Conservation (phyloP, 1,140 invertebrate genomes). For the Tetramorium simillimum region DNA sequence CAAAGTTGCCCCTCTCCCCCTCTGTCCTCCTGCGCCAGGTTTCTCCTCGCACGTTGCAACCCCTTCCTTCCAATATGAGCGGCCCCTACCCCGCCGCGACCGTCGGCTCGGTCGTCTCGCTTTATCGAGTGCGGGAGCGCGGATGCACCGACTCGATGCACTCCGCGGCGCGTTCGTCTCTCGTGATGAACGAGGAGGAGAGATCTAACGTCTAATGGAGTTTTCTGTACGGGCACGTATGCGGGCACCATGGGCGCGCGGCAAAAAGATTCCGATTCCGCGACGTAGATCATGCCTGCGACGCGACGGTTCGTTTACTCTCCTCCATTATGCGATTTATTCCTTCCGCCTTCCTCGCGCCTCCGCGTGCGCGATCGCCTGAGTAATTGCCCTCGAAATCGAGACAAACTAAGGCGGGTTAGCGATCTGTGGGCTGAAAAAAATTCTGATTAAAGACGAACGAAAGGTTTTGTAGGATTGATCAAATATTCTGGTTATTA, state of each 20-base stretch:
- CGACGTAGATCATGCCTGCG: constrained; percentile 55
- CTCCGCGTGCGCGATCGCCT: constrained; percentile 29
- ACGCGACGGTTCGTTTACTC: constrained; percentile 61
- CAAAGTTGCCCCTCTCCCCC: constrained; percentile 58
- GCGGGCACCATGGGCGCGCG: constrained; percentile 48
- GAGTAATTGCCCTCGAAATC: constrained; percentile 46
- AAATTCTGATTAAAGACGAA: no score
- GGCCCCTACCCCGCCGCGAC: constrained; percentile 20
- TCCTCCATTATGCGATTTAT: constrained; percentile 58
- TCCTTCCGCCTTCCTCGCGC: constrained; percentile 50
- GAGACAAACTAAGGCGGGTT: not conserved
- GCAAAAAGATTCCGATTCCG: constrained; percentile 54
- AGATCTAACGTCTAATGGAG: constrained; percentile 71
- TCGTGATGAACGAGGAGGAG: constrained; percentile 36
- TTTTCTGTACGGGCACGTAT: constrained; percentile 60
- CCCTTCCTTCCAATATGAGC: constrained; percentile 43
- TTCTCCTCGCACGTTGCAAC: constrained; percentile 52
- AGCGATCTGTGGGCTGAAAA: not conserved
- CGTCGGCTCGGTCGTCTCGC: constrained; percentile 29
- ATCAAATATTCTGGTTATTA: no score
- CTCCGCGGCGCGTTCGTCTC: not conserved
- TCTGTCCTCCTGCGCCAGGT: not conserved
- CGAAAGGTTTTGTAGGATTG: no score
- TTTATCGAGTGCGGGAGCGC: constrained; percentile 42
- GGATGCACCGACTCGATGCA: constrained; percentile 31